Conservation (phyloP, 2,797 vertebrate species). For the Liasis olivaceus region DNA sequence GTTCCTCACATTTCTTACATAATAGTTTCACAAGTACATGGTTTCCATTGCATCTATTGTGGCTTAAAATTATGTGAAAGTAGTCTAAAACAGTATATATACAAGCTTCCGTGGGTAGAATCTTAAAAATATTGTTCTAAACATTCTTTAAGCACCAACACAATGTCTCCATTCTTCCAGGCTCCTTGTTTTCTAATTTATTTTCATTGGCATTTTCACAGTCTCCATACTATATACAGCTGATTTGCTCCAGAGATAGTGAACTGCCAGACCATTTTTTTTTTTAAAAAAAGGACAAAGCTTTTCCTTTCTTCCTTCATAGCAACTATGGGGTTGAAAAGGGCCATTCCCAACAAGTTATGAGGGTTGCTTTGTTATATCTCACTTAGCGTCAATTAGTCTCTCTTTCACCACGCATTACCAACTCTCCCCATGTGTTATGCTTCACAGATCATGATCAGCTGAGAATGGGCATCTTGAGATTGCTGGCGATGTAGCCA, state of each 20-base stretch:
- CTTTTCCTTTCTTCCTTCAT: slow-evolving; percentile 1
- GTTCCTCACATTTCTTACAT: background rate
- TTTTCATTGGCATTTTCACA: background rate
- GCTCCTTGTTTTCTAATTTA: slow-evolving; percentile 50
- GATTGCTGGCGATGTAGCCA: background rate
- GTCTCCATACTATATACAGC: slow-evolving; percentile 40
- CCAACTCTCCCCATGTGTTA: background rate
- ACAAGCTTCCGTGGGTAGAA: background rate
- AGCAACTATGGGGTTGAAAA: background rate
- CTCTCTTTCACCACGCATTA: background rate
- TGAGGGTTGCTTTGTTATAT: background rate
- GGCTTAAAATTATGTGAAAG: slow-evolving; percentile 35
- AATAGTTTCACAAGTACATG: slow-evolving; percentile 12
- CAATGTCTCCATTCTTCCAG: slow-evolving; percentile 69
- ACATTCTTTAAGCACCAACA: slow-evolving; percentile 56
- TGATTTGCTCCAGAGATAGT: slow-evolving; percentile 48
- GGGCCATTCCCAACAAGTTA: background rate
- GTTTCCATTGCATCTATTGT: background rate
- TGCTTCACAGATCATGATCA: background rate
- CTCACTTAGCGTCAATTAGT: background rate
- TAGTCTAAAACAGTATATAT: slow-evolving; percentile 43
- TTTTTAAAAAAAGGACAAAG: slow-evolving; percentile 36
- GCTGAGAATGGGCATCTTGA: background rate
- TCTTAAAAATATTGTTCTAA: slow-evolving; percentile 44
- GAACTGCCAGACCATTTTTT: background rate